Conservation (phyloP, 2,797 vertebrate genomes). For the Acestrorhynchus altus region DNA sequence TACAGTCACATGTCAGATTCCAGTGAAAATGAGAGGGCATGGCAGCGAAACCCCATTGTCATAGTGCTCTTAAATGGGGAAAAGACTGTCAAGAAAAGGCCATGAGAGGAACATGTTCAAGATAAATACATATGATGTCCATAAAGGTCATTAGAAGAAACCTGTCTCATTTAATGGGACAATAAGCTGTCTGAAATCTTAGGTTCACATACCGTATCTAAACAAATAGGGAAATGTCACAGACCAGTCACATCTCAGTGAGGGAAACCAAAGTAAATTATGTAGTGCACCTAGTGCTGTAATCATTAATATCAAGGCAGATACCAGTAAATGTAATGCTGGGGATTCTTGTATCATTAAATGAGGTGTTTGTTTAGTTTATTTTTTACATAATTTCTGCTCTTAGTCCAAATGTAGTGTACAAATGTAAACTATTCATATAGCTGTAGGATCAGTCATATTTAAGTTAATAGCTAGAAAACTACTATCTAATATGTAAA, state of each 20-base stretch:
- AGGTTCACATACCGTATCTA: background rate
- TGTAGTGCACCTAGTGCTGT: background rate
- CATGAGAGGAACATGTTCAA: slow-evolving; percentile 7
- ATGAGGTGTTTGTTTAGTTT: background rate
- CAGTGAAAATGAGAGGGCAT: background rate
- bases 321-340: background rate
- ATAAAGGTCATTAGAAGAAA: slow-evolving; percentile 16
- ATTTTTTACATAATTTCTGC: background rate
- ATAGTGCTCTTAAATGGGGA: background rate
- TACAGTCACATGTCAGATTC: slow-evolving; percentile 20
- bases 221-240: background rate
- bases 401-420: background rate
- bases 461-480: no score
- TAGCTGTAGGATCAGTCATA: no score
- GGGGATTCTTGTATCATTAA: background rate
- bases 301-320: background rate
- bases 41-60: background rate
- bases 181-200: background rate
- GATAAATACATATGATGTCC: slow-evolving; percentile 6
- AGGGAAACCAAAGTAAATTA: background rate
- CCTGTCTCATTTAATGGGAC: slow-evolving; percentile 4
- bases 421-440: no score
- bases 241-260: background rate
- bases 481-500: no score
- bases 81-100: background rate